Base-by-base conservation (phyloP, 2,797 vertebrate species). In the Eulemur mongoz region DNA sequence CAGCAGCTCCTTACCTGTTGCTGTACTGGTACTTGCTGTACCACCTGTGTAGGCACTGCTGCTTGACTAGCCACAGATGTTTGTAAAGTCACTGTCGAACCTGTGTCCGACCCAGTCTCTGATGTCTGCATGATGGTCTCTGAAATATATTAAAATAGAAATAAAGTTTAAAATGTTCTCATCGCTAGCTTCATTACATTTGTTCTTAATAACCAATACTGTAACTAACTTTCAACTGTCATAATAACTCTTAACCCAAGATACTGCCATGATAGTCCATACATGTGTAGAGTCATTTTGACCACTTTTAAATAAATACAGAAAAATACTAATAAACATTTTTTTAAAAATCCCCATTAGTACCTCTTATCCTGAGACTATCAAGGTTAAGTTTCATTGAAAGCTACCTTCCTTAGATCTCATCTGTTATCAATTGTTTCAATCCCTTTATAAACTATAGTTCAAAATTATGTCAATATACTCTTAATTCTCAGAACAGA, bases 71-170 rank as follows among this genome's bases (percentile, higher is more conserved):
- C 98, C 98, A 99, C 99, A 91, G 99, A 99, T 43, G 99, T 98
- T 97, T 99, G 99, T 94, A 99, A 98, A 98, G 99, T 99, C 98
- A 99, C 99, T 97, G 99, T 99, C 0, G 99, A 99, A 97, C 99
- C 98, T 97, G 99, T 99, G 97, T 99, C 99, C 1, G 99, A 98
- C 94, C 98, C 99, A 89, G 99, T 98, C 98, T 99, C 99, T 96
- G 99, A 98, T 59, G 99, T 99, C 99, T 99, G 99, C 99, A 99
- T 99, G 93, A 98, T 98, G 98, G 98, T 98, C 89, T 98, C 99
- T 99, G 97, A 97, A 98, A 92, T 92, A 97, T 67, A 98, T 89
- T n/a, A 96, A 98, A 97, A 93, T 5, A 96, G 89, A 98, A 98
- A 97, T 61, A 40, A 81, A 81, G 45, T 61, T 97, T 91, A 97